Evolutionary conservation across 2,888 invertebrate genomes (phyloP).

Genomic region (Cetonia aurata): DNA sequence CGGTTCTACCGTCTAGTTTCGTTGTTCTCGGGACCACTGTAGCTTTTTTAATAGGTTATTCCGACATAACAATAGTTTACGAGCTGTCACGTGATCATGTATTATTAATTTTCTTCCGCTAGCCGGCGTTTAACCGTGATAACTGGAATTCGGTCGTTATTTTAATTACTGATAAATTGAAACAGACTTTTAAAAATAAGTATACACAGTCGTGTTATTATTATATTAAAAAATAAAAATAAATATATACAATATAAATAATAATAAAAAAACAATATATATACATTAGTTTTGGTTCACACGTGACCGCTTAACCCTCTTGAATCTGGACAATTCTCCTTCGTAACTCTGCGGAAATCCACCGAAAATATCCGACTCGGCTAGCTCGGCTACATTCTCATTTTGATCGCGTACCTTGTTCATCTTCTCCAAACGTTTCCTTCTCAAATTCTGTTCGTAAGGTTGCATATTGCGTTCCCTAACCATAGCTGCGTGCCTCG

Average conservation of each 20-base stretch:
- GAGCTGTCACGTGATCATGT: too few species aligned
- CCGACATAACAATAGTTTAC: too few species aligned
- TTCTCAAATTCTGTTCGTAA: slow-evolving; percentile 42
- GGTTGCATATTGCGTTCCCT: slow-evolving; percentile 55
- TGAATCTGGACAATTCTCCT: slow-evolving; percentile 63
- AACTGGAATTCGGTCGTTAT: too few species aligned
- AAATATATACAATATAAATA: slow-evolving; percentile 46
- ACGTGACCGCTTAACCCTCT: slow-evolving; percentile 61
- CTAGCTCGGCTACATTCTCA: slow-evolving; percentile 55
- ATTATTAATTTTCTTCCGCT: too few species aligned
- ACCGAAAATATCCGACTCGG: slow-evolving; percentile 64
- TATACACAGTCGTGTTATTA: slow-evolving; percentile 3
- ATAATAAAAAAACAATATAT: slow-evolving; percentile 46
- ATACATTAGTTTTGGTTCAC: slow-evolving; percentile 21
- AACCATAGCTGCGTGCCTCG: slow-evolving; percentile 55
- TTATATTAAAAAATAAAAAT: slow-evolving; percentile 45
- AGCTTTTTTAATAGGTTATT: too few species aligned
- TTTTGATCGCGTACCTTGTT: slow-evolving; percentile 38
- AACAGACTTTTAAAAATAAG: too few species aligned
- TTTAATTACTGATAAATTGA: too few species aligned
- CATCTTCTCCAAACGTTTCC: slow-evolving; percentile 45
- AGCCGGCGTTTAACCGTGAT: too few species aligned
- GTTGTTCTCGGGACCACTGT: too few species aligned
- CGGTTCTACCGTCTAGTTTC: too few species aligned
- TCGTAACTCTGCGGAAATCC: slow-evolving; percentile 64